Percentiles rank a stretch among this genome's conserved stretches.
Evolutionary conservation across 2,888 invertebrate genomes (phyloP).

Genomic region (Rosalia funebris): DNA sequence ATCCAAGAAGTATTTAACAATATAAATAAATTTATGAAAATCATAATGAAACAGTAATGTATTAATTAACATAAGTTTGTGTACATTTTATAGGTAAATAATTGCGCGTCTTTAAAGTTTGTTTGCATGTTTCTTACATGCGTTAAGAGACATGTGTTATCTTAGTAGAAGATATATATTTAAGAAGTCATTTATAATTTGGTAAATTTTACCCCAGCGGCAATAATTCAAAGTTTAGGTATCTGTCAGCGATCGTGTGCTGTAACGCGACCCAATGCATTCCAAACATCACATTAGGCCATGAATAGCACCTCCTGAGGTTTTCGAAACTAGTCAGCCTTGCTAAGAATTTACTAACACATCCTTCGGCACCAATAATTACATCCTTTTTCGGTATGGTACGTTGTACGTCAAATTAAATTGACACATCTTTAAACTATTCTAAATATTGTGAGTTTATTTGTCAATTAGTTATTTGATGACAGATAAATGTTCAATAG

Average conservation of each 20-base stretch:
- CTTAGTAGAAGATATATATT: slow-evolving; percentile 16
- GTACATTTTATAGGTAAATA: not conserved
- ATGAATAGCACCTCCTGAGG: slow-evolving; percentile 44
- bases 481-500: slow-evolving; percentile 6
- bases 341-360: slow-evolving; percentile 47
- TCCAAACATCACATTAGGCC: slow-evolving; percentile 52
- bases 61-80: too few species aligned
- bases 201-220: slow-evolving; percentile 23
- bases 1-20: too few species aligned
- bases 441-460: slow-evolving; percentile 3
- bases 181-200: slow-evolving; percentile 25
- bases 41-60: too few species aligned
- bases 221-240: slow-evolving; percentile 34
- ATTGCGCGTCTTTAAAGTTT: not conserved
- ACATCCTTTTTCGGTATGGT: slow-evolving; percentile 43
- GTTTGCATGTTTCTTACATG: not conserved
- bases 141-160: slow-evolving; percentile 9
- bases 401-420: slow-evolving; percentile 44
- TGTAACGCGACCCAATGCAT: slow-evolving; percentile 54
- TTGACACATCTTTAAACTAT: slow-evolving; percentile 32
- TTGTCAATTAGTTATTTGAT: slow-evolving; percentile 7
- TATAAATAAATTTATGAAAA: too few species aligned
- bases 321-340: slow-evolving; percentile 33
- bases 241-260: slow-evolving; percentile 55
- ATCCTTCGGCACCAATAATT: slow-evolving; percentile 52